phyloP scores from a whole-genome alignment of 2,113 vertebrate genomes.

The Himantopus leucocephalus region DNA sequence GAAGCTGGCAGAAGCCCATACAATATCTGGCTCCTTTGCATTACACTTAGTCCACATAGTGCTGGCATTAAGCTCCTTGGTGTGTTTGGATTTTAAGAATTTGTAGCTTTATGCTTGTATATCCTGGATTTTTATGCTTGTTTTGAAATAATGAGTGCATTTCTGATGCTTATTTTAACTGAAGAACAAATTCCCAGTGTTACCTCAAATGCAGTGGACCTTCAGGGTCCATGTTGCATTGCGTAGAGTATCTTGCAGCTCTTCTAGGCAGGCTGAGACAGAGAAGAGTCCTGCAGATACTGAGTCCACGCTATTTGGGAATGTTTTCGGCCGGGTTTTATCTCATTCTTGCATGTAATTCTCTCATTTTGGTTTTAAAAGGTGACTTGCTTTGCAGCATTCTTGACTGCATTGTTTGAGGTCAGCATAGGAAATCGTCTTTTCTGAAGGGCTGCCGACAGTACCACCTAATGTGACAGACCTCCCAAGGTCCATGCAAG shows the following conservation, averaged over 20 bases:
- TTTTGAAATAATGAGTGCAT: not conserved
- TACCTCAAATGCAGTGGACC: not conserved
- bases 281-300: not conserved
- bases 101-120: not conserved
- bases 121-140: not conserved
- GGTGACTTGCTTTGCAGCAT: not conserved
- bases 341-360: not conserved
- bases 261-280: not conserved
- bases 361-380: not conserved
- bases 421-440: not conserved
- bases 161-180: not conserved
- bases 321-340: not conserved
- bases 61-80: not conserved
- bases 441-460: not conserved
- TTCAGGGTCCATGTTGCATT: not conserved
- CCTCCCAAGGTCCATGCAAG: not conserved
- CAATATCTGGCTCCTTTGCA: not conserved
- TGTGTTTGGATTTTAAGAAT: not conserved
- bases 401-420: not conserved
- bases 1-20: not conserved
- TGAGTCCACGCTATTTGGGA: accelerated
- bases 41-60: not conserved
- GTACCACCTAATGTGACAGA: not conserved
- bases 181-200: not conserved
- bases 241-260: accelerated